Evolutionary conservation across 2,888 invertebrate genomes (phyloP), one percentile per base, ranked within the genome.

Genomic region (Caenorhabditis wallacei): DNA sequence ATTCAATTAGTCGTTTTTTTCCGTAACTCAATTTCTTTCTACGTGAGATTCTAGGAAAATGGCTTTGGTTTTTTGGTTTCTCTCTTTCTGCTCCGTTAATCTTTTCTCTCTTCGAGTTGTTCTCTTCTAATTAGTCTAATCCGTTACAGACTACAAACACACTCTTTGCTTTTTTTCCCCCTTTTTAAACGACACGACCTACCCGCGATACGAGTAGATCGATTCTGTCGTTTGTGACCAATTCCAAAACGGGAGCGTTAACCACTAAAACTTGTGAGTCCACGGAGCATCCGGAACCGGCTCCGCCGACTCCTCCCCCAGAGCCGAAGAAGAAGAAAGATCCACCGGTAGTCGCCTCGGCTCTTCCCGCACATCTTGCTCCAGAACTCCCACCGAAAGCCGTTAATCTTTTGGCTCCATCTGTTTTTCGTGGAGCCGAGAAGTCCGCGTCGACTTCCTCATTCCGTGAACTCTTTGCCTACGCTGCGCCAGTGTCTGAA

Each of bases 171-270:
- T 20, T 24, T 71, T 70, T 61, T 30, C 20, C 30, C 54, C 26
- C 46, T 43, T 66, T 22, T 61, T 10, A 53, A 43, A 43, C 46
- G 43, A 61, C 26, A 61, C 26, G 8, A 35, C 53, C 59, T 26
- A 30, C 46, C 53, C 61, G 35, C 30, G 30, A 8, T 5, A 30
- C 30, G 30, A 30, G 35, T 63, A 30, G 22, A 18, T 43, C 1
- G 57, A 66, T 51, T 46, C 20, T 35, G 53, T 78, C 70, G 71
- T 61, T 46, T 11, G 68, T 56, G 20, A 61, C 35, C 3, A 20
- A 26, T 46, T 22, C 74, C 70, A 81, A 75, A 76, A 81, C 81
- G 81, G 81, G 81, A 56, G 75, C 70, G 48, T 35, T 70, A 66
- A 81, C 53, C 18, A 64, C 81, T 10, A 81, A 81, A 64, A 64